Conservation (phyloP, 2,888 invertebrate genomes). For the Limnephilus rhombicus region DNA sequence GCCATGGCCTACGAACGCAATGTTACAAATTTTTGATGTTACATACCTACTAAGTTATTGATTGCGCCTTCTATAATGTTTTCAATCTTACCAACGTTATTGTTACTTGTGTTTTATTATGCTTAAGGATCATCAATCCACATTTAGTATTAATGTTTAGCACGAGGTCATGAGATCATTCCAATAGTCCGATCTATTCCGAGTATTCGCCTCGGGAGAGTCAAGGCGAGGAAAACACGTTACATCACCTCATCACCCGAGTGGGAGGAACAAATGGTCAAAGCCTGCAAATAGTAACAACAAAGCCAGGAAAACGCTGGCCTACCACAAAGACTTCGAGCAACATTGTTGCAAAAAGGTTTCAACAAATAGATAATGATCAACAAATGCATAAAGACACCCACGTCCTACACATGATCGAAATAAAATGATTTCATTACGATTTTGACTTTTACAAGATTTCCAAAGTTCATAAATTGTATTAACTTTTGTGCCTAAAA, state of each 20-base stretch:
- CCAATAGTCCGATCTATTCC: constrained; percentile 27
- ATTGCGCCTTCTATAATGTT: neutral
- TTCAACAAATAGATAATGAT: neutral
- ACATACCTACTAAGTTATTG: neutral
- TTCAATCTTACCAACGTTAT: neutral
- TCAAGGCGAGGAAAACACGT: constrained; percentile 22
- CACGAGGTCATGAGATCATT: constrained; percentile 45
- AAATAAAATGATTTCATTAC: neutral
- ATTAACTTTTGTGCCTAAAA: neutral
- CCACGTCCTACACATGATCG: neutral
- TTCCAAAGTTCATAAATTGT: neutral
- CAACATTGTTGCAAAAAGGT: neutral
- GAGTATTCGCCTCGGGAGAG: constrained; percentile 11
- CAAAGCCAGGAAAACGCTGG: constrained; percentile 11
- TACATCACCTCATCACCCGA: constrained; percentile 34
- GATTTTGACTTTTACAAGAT: neutral
- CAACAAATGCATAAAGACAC: neutral
- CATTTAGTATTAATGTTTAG: constrained; percentile 17
- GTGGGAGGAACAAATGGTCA: constrained; percentile 47
- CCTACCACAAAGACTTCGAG: neutral
- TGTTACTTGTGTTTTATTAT: neutral
- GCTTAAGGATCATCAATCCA: constrained; percentile 18
- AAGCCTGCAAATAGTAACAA: neutral
- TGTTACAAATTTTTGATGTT: neutral
- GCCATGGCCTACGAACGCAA: neutral